These are phyloP conservation scores for Papilio polytes DNA, from an alignment of 1,140 invertebrate genomes.

Conservation along the genomic window DNA sequence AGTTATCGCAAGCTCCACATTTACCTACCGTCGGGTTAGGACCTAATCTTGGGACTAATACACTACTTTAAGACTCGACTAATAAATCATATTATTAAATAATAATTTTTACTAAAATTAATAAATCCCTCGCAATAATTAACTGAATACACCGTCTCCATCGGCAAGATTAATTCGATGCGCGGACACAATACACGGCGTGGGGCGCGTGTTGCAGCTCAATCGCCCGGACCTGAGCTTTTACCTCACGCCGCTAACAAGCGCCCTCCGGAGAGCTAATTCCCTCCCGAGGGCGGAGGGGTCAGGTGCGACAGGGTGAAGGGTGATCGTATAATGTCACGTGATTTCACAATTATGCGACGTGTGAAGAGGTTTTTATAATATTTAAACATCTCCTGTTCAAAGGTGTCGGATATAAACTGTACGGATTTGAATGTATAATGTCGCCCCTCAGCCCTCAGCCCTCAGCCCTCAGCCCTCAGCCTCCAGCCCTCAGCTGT, in stretches of 20 bases:
- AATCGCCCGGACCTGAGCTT: slow-evolving; percentile 22
- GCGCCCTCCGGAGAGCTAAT: slow-evolving; percentile 34
- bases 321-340: slow-evolving; percentile 29
- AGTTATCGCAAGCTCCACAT: too few relatives aligned
- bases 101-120: not conserved
- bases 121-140: not conserved
- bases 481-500: not conserved
- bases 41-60: too few relatives aligned
- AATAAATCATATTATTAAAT: too few relatives aligned
- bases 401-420: slow-evolving; percentile 20
- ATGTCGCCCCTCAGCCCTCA: not conserved
- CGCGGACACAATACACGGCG: not conserved
- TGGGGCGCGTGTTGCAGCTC: not conserved
- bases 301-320: slow-evolving; percentile 26
- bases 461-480: not conserved
- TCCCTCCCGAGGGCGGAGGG: not conserved
- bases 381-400: slow-evolving; percentile 27
- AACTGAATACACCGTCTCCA: not conserved
- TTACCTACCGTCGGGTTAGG: too few relatives aligned
- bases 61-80: too few relatives aligned
- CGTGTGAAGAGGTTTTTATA: slow-evolving; percentile 27
- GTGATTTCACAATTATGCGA: slow-evolving; percentile 33
- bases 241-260: slow-evolving; percentile 28
- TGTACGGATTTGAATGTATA: slow-evolving; percentile 13
- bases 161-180: not conserved